Evolutionary conservation across 2,888 invertebrate species (phyloP), one percentile per base, ranked within the genome.

Genomic region (Enchytraeus crypticus): DNA sequence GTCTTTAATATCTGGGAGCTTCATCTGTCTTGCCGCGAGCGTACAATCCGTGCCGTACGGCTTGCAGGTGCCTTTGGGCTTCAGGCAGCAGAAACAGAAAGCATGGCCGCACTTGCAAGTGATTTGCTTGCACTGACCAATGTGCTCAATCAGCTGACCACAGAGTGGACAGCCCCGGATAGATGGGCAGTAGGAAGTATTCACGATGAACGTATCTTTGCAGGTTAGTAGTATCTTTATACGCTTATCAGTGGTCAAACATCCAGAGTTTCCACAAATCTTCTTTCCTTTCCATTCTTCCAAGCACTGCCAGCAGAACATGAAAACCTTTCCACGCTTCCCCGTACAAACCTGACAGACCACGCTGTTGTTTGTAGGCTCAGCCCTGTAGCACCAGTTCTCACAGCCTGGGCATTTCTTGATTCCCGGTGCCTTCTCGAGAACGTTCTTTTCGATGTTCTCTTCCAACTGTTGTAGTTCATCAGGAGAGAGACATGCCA

Each of bases 61-160:
- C 18, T 47, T 30, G 46, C 34, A 33, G 21, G 18, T 46, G 5
- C 32, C 54, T 38, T 38, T 54, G 11, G 14, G 33, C 23, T 57
- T 57, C 18, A 57, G 14, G 21, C 57, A 57, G 51, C 47, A 32
- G 34, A 57, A 57, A 32, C 57, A 57, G 21, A 57, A 57, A 1
- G 21, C 1, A 11, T 33, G 23, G 2, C 34, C 23, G 26, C 57
- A 57, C 21, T 33, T 34, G 51, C 57, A 57, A 3, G n/a, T 29
- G 5, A 57, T 47, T 47, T 57, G 57, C n/a, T 30, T 47, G 30
- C 57, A 57, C 8, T 11, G 18, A 2, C 33, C 51, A 14, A 26
- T 57, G 57, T 57, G 57, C 14, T 57, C 49, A 32, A 57, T 51
- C 8, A 57, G 34, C 2, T 49, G 18, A 4, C 32, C 33, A 32